Conservation (phyloP, 2,797 vertebrate genomes). For the Miichthys miiuy region DNA sequence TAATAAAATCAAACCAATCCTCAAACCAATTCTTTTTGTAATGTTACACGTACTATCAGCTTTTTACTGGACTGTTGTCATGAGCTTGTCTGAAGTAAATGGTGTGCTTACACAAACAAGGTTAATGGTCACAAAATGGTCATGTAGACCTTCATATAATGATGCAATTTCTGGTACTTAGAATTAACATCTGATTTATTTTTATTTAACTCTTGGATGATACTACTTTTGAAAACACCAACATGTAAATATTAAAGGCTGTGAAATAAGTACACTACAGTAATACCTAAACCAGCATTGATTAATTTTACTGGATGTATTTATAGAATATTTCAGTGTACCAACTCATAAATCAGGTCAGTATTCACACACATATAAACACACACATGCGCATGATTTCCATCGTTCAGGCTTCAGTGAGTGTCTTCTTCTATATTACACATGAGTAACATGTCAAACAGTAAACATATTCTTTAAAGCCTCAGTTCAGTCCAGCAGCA, state of each 20-base stretch:
- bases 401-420: not conserved
- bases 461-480: slow-evolving; percentile 4
- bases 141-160: slow-evolving; percentile 13
- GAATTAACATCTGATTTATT: not conserved
- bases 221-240: no score
- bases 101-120: slow-evolving; percentile 22
- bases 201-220: not conserved
- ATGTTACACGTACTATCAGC: not conserved
- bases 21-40: slow-evolving; percentile 3
- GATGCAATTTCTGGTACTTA: not conserved
- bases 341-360: not conserved
- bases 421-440: not conserved
- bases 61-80: slow-evolving; percentile 37
- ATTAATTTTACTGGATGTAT: not conserved
- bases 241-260: not conserved
- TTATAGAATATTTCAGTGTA: not conserved
- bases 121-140: slow-evolving; percentile 28
- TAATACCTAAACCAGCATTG: not conserved
- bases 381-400: not conserved
- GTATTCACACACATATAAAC: not conserved
- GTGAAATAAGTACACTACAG: not conserved
- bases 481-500: slow-evolving; percentile 27
- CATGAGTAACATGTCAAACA: not conserved
- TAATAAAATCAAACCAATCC: not conserved
- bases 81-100: slow-evolving; percentile 26